Conservation (phyloP, 2,888 invertebrate species). For the Tryphoninae sp. region DNA sequence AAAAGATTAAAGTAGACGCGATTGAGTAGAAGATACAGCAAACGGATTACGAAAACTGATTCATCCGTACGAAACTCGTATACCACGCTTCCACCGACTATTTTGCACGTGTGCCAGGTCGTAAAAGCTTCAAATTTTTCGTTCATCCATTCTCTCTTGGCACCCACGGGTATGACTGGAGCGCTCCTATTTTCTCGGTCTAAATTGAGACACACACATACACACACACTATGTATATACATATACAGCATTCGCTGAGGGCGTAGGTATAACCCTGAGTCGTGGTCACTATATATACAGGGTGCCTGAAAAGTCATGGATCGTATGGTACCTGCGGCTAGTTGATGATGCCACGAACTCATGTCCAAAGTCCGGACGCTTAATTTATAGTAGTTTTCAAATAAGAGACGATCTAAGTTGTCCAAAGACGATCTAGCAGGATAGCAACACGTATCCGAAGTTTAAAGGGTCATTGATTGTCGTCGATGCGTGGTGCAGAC, state of each 20-base stretch:
- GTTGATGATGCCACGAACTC: no score
- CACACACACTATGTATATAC: background rate
- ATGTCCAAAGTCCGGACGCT: background rate
- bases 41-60: background rate
- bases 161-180: slow-evolving; percentile 27
- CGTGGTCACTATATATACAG: slow-evolving; percentile 3
- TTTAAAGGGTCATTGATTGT: no score
- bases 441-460: no score
- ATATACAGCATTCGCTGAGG: slow-evolving; percentile 10
- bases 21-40: no score
- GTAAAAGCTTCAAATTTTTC: slow-evolving; percentile 24
- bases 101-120: slow-evolving; percentile 29
- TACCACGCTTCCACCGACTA: slow-evolving; percentile 1
- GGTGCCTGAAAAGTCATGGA: no score
- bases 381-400: no score
- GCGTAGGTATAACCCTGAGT: slow-evolving; percentile 28
- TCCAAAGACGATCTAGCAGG: no score
- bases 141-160: slow-evolving; percentile 8
- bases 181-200: slow-evolving; percentile 9
- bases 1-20: no score
- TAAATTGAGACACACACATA: background rate
- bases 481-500: no score
- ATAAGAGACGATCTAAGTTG: no score
- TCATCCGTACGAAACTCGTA: background rate
- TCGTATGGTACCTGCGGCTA: no score